Evolutionary conservation across 2,888 invertebrate genomes (phyloP).

Genomic region (Dusona sp.): DNA sequence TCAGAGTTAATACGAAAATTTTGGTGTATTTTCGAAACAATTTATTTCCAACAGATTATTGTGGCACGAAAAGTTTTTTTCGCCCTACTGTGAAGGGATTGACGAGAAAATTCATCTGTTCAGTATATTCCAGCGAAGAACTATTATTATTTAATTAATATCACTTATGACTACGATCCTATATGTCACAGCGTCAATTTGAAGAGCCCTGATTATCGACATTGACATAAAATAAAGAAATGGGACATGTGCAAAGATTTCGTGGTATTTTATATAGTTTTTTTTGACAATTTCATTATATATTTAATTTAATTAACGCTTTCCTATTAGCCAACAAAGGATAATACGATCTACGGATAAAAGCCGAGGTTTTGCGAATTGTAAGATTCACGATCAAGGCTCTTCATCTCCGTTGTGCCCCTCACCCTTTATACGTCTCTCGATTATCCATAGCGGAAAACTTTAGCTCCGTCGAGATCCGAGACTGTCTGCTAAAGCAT

Average conservation of each 20-base stretch:
- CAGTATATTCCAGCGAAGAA: background rate
- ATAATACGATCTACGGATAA: background rate
- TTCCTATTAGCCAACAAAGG: background rate
- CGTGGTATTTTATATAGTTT: background rate
- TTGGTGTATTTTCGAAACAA: too few relatives aligned
- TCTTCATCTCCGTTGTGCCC: slow-evolving; percentile 25
- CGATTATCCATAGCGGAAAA: slow-evolving; percentile 43
- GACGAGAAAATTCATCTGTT: background rate
- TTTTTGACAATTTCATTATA: background rate
- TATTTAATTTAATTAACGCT: background rate
- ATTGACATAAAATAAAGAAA: background rate
- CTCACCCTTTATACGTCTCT: background rate
- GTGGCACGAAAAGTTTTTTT: too few relatives aligned
- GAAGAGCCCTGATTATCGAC: background rate
- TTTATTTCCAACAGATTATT: too few relatives aligned
- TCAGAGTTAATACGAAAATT: too few relatives aligned
- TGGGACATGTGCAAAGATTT: background rate
- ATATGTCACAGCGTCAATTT: background rate
- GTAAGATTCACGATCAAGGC: slow-evolving; percentile 52
- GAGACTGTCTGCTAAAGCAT: slow-evolving; percentile 37
- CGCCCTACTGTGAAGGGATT: too few relatives aligned
- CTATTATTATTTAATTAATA: background rate
- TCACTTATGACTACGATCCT: background rate
- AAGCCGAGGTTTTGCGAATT: slow-evolving; percentile 32
- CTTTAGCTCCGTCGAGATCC: slow-evolving; percentile 53